Evolutionary conservation across 2,888 invertebrate species (phyloP).

Genomic region (Mayetiola destructor): DNA sequence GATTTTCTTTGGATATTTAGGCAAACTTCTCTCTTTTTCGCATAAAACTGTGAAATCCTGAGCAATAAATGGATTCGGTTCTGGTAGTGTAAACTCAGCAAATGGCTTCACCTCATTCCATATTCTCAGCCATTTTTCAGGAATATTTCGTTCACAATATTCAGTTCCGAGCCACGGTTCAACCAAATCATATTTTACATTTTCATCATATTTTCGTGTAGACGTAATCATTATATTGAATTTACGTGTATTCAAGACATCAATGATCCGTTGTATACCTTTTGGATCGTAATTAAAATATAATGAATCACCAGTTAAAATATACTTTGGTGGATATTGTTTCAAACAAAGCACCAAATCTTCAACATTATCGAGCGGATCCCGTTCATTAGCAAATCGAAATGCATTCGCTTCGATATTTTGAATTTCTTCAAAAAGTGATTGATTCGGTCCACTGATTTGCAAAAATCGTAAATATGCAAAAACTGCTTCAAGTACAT

Average conservation of each 20-base stretch:
- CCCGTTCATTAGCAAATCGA: conserved; percentile 53
- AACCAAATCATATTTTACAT: conserved; percentile 41
- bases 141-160: conserved; percentile 53
- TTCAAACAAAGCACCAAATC: conserved; percentile 64
- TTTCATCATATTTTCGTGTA: conserved; percentile 26
- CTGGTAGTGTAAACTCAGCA: conserved; percentile 50
- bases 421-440: conserved; percentile 54
- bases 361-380: conserved; percentile 65
- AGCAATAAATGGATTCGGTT: conserved; percentile 57
- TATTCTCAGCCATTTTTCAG: conserved; percentile 43
- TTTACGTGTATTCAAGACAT: conserved; percentile 26
- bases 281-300: conserved; percentile 63
- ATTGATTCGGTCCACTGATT: conserved; percentile 48
- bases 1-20: conserved; percentile 43
- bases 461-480: conserved; percentile 63
- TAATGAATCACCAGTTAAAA: conserved; percentile 59
- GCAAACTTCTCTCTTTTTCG: conserved; percentile 25
- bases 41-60: conserved; percentile 45
- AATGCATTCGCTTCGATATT: conserved; percentile 59
- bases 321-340: conserved; percentile 60
- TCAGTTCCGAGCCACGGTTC: conserved; percentile 78
- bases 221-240: conserved; percentile 34
- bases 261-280: conserved; percentile 29
- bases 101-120: conserved; percentile 47
- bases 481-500: conserved; percentile 58